Evolutionary conservation across 2,797 vertebrate genomes (phyloP).

Genomic region (Takifugu rubripes): DNA sequence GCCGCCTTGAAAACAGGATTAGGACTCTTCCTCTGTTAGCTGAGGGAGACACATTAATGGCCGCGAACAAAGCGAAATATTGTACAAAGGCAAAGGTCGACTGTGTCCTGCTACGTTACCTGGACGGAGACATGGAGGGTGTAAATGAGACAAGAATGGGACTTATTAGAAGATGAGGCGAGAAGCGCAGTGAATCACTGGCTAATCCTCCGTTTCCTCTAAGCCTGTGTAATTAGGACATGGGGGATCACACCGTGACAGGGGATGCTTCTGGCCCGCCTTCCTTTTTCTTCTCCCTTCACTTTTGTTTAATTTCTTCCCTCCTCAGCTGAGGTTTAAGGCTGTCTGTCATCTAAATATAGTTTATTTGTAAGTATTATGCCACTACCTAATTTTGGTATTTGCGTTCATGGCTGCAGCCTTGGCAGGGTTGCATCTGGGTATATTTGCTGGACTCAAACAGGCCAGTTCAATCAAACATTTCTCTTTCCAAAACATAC

Average conservation of each 20-base stretch:
- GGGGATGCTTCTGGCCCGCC: constrained; percentile 67
- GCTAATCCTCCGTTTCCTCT: constrained; percentile 75
- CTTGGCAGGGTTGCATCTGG: constrained; percentile 5
- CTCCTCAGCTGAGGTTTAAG: constrained; percentile 57
- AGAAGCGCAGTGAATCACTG: constrained; percentile 71
- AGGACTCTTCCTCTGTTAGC: constrained; percentile 8
- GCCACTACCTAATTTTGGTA: constrained; percentile 24
- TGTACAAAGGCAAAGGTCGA: constrained; percentile 38
- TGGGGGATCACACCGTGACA: constrained; percentile 72
- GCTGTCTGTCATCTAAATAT: constrained; percentile 65
- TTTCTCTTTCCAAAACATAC: constrained; percentile 6
- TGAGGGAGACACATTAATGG: constrained; percentile 12
- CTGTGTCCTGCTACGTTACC: constrained; percentile 45
- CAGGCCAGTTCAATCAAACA: constrained; percentile 39
- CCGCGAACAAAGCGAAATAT: constrained; percentile 21
- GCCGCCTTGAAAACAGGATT: constrained; percentile 24
- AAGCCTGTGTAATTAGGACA: constrained; percentile 81
- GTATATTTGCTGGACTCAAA: constrained; percentile 45
- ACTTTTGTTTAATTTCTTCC: constrained; percentile 56
- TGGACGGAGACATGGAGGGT: constrained; percentile 48
- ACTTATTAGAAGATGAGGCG: constrained; percentile 73
- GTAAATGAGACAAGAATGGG: constrained; percentile 59
- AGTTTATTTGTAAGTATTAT: constrained; percentile 27
- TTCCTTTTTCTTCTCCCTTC: constrained; percentile 31
- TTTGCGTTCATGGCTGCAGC: constrained; percentile 20